Evolutionary conservation across 2,797 vertebrate genomes (phyloP).

Genomic region (Nannoperca australis): DNA sequence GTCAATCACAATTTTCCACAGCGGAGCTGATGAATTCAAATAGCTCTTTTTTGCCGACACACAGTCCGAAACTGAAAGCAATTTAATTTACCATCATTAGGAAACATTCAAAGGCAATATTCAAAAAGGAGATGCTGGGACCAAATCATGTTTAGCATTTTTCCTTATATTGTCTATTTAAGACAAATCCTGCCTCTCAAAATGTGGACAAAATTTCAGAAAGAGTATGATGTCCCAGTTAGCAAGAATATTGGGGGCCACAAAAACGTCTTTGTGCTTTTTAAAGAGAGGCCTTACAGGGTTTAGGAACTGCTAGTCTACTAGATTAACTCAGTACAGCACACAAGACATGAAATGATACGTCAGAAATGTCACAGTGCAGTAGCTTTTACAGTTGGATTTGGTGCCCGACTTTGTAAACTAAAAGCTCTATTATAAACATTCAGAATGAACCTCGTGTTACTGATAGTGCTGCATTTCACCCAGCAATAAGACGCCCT

Average conservation of each 20-base stretch:
- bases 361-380: not conserved
- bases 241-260: not conserved
- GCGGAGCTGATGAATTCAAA: not conserved
- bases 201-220: not conserved
- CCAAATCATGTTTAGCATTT: not conserved
- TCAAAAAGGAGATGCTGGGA: not conserved
- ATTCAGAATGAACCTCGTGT: slow-evolving; percentile 1
- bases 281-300: not conserved
- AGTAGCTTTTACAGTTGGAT: not conserved
- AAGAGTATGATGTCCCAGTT: not conserved
- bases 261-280: not conserved
- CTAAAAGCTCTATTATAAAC: slow-evolving; percentile 7
- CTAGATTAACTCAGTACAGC: not conserved
- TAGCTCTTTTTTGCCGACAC: no score
- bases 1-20: not conserved
- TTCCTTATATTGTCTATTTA: not conserved
- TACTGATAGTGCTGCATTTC: slow-evolving; percentile 47
- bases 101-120: not conserved
- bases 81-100: not conserved
- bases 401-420: not conserved
- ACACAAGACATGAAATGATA: not conserved
- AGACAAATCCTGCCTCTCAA: no score
- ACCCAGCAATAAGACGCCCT: slow-evolving; percentile 42
- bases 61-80: no score
- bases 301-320: not conserved